Conservation (phyloP, 2,888 invertebrate species). For the Oxycera nigricornis region DNA sequence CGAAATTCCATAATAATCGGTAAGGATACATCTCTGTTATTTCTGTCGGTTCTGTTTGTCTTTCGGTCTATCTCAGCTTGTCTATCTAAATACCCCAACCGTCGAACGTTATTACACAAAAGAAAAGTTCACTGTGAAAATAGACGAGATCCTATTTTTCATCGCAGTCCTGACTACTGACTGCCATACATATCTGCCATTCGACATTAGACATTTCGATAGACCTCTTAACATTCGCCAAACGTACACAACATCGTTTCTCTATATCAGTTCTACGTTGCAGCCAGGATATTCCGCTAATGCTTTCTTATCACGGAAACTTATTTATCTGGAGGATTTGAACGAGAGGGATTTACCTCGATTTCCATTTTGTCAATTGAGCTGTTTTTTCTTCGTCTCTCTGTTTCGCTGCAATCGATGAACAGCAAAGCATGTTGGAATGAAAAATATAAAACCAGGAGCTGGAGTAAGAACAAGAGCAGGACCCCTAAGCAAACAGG, state of each 20-base stretch:
- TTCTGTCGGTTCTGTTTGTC: neutral
- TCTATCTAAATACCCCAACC: neutral
- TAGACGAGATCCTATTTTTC: conserved; percentile 17
- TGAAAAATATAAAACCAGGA: too few relatives aligned
- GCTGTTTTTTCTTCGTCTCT: neutral
- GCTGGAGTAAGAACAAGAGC: neutral
- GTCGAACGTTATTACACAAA: neutral
- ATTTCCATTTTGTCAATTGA: conserved; percentile 42
- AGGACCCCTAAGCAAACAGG: neutral
- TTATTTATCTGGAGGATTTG: conserved; percentile 39
- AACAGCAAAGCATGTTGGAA: neutral
- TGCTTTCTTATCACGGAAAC: conserved; percentile 41
- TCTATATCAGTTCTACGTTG: neutral
- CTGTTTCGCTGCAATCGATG: neutral
- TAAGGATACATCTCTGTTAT: neutral
- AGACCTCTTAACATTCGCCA: conserved; percentile 22
- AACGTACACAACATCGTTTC: conserved; percentile 17
- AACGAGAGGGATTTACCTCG: conserved; percentile 38
- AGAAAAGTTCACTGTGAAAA: neutral
- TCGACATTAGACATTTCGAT: conserved; percentile 16
- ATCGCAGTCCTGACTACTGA: neutral
- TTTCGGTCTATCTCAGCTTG: neutral
- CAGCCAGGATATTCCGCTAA: neutral
- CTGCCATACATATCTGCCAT: neutral
- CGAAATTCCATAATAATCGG: neutral